These are phyloP conservation scores for Cherax destructor DNA, from an alignment of 1,140 invertebrate genomes.

Conservation along the genomic window DNA sequence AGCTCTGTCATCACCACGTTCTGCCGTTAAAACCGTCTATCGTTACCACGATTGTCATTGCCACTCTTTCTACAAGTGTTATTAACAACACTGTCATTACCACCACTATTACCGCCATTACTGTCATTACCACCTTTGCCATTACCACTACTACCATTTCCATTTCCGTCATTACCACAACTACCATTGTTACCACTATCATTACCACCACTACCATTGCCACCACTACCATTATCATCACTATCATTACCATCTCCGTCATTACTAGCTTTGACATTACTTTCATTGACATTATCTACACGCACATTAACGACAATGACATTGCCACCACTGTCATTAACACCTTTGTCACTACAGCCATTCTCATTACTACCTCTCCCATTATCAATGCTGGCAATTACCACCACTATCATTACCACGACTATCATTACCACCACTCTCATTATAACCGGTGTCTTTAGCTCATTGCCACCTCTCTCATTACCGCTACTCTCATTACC, in stretches of 20 bases:
- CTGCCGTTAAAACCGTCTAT: too few relatives aligned
- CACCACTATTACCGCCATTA: background rate
- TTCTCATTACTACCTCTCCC: background rate
- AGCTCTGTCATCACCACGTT: too few relatives aligned
- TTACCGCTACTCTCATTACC: too few relatives aligned
- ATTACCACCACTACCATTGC: background rate
- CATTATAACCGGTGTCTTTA: too few relatives aligned
- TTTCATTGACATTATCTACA: background rate
- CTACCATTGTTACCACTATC: background rate
- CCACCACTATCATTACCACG: background rate
- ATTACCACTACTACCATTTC: background rate
- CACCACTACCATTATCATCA: background rate
- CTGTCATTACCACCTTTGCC: background rate
- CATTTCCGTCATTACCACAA: background rate
- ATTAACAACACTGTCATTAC: background rate
- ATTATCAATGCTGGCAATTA: conserved; percentile 15
- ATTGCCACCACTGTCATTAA: background rate
- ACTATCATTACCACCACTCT: background rate
- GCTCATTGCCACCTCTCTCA: too few relatives aligned
- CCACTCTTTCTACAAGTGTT: background rate
- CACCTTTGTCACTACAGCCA: background rate
- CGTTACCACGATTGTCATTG: background rate
- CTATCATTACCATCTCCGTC: background rate
- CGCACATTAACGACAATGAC: background rate
- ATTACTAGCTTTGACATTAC: background rate